Evolutionary conservation across 2,888 invertebrate genomes (phyloP), one percentile per base, ranked within the genome.

Genomic region (Ganaspis brasiliensis): DNA sequence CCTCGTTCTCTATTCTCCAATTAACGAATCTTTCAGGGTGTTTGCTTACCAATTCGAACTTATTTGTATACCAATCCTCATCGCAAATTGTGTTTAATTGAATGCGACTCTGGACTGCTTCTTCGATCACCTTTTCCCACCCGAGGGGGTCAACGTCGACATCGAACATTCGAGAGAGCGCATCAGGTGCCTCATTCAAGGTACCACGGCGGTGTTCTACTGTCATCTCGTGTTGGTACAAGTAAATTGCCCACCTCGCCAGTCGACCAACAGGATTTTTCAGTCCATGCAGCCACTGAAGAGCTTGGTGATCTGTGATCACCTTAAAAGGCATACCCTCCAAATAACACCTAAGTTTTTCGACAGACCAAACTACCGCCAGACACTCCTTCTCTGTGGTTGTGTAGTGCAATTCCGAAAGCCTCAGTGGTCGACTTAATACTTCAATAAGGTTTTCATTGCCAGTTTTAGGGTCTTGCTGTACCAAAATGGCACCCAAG

Each of bases 291-390:
- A 59, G 26, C 31, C 26, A 59, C n/a, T 59, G 14, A 3, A 31
- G n/a, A n/a, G 79, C 77, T 35, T 80, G 78, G 74, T 78, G 78
- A 16, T 80, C 80, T 2, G 80, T 76, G 9, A 80, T 76, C 0
- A 75, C 73, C 8, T 49, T 80, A 35, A 78, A 80, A 0, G 57
- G 57, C 71, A 73, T 72, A 12, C 72, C 63, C 31, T 79, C 72
- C 0, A 75, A 71, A 21, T 80, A 80, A 19, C 77, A 80, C 2
- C 75, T 57, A 3, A 80, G 40, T 59, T 77, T 79, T 45, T 73
- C 67, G 2, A 78, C 78, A 1, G 79, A 67, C n/a, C 79, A 63
- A 45, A 56, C 49, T 19, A 2, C 31, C 59, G 12, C 73, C 67
- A 73, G 37, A 16, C 52, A 19, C 8, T 52, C 16, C 9, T 52